Percentiles rank a stretch among this genome's conserved stretches.
phyloP scores from a whole-genome alignment of 2,797 vertebrate species.

The Coranthus polyacanthus region DNA sequence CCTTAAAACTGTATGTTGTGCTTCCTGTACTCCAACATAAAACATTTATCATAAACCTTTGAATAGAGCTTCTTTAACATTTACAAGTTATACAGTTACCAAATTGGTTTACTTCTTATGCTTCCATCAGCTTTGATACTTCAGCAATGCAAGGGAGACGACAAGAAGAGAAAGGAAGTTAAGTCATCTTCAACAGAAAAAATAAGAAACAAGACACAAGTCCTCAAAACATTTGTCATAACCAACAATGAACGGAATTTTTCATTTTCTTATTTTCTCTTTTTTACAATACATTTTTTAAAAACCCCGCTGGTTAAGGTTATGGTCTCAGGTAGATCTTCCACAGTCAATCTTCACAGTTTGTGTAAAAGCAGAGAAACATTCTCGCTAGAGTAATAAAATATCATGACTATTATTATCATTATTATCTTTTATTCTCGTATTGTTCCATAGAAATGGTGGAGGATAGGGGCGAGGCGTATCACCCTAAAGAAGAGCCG shows the following conservation, averaged over 20 bases:
- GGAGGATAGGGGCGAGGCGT: constrained; percentile 66
- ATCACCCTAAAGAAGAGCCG: constrained; percentile 62
- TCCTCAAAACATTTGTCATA: constrained; percentile 91
- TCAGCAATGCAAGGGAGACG: constrained; percentile 87
- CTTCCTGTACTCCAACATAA: constrained; percentile 87
- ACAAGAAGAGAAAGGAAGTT: constrained; percentile 87
- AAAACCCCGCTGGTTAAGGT: constrained; percentile 93
- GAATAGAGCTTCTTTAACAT: constrained; percentile 88
- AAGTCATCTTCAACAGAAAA: constrained; percentile 86
- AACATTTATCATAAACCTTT: constrained; percentile 88
- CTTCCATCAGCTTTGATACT: constrained; percentile 86
- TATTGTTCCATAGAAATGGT: constrained; percentile 91
- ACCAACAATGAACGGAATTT: constrained; percentile 91
- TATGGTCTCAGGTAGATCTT: constrained; percentile 92
- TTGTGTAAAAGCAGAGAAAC: constrained; percentile 95
- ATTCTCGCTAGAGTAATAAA: constrained; percentile 97
- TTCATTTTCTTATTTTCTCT: constrained; percentile 78
- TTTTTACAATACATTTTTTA: constrained; percentile 87
- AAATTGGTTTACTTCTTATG: constrained; percentile 91
- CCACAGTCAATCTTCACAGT: constrained; percentile 92
- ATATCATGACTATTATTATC: constrained; percentile 90
- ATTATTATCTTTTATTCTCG: constrained; percentile 86
- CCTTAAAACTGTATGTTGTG: constrained; percentile 84
- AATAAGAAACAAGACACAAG: constrained; percentile 86
- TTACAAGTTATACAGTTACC: constrained; percentile 91